Base-by-base conservation (phyloP, 1,140 invertebrate species). In the Leptopilina clavipes region DNA sequence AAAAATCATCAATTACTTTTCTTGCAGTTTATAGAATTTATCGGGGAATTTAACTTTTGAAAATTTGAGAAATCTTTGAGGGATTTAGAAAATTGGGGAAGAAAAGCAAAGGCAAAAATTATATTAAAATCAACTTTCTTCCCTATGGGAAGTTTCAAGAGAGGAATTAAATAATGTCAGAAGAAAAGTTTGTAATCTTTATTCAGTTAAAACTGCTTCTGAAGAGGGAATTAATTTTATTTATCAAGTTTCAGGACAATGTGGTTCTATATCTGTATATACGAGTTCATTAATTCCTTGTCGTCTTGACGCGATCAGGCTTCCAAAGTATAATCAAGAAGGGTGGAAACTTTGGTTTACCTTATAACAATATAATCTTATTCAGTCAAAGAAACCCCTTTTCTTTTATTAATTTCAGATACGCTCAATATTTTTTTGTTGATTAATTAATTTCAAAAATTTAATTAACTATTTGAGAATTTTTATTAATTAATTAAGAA, bases 201-300 rank as follows among this genome's bases (percentile, higher is more conserved):
- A 48, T 48, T 48, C n/a, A n/a, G n/a, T 48, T n/a, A 48, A 48
- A 48, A 48, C 9, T 40, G 37, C 44, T 48, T 48, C 10, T 48
- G 44, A 48, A 48, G 44, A 48, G n/a, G 6, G 44, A 0, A 48
- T 12, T 48, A 48, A 48, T n/a, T 22, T 25, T 22, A 59, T 25
- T 59, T 59, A 59, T 25, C 56, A 19, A 25, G 17, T 59, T 59
- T 59, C 22, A 19, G 19, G 56, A 22, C 19, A 59, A 59, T 54
- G 19, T 19, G 2, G 10, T 10, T 19, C 19, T 59, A 25, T 59
- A 59, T 9, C 8, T 56, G n/a, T 19, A 25, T 59, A 25, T 9
- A n/a, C 19, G 6, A 25, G 18, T 25, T 59, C 9, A 59, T 59
- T 59, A 59, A 59, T 25, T 59, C 22, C 56, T 25, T 14, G 52